phyloP scores from a whole-genome alignment of 35 echinoderm and acorn worm genomes.

The Apostichopus japonicus region DNA sequence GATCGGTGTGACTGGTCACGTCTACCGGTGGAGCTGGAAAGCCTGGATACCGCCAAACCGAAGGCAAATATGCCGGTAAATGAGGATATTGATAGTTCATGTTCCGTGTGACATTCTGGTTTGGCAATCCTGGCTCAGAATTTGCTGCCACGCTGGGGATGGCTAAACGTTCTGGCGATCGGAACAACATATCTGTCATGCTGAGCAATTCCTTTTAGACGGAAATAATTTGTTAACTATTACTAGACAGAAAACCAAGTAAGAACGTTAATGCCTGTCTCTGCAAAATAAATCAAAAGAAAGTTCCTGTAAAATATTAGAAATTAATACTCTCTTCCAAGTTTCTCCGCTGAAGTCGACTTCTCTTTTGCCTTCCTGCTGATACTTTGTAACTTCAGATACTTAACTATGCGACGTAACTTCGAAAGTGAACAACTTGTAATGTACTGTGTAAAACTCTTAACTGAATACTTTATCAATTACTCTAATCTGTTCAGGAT shows the following conservation, averaged over 20 bases:
- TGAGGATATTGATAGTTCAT: slow-evolving; percentile 38
- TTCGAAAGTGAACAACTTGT: slow-evolving; percentile 27
- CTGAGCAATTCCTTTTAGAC: not conserved
- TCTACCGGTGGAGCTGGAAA: not conserved
- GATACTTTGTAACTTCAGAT: not conserved
- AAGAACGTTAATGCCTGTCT: not conserved
- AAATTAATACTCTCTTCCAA: not conserved
- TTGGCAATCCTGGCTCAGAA: slow-evolving; percentile 6
- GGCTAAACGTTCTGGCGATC: slow-evolving; percentile 51
- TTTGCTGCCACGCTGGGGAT: slow-evolving; percentile 46
- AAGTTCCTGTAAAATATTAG: not conserved
- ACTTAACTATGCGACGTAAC: not conserved
- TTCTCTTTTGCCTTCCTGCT: not conserved
- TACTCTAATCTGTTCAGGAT: slow-evolving; percentile 54
- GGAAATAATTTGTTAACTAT: not conserved
- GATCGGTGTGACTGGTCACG: not conserved
- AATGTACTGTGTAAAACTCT: not conserved
- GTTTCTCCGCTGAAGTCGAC: not conserved
- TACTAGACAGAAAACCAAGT: not conserved
- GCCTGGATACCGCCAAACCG: slow-evolving; percentile 28
- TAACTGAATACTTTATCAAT: slow-evolving; percentile 54
- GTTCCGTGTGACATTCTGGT: not conserved
- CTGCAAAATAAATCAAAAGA: not conserved
- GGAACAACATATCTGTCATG: slow-evolving; percentile 62
- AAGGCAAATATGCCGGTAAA: slow-evolving; percentile 44